Evolutionary conservation across 2,113 vertebrate species (phyloP).

Genomic region (Ursus arctos): DNA sequence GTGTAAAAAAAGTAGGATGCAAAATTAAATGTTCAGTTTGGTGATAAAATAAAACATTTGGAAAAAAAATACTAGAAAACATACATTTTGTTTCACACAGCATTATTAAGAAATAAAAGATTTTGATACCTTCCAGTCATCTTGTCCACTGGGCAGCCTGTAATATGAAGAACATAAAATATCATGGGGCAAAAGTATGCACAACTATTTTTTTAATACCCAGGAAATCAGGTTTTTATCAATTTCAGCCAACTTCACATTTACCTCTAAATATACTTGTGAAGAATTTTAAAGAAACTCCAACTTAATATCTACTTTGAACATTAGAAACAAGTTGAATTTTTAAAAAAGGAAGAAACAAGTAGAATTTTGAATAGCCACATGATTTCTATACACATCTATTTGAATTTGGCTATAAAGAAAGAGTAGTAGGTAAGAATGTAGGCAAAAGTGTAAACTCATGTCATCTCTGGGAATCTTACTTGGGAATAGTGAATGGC

Average conservation of each 20-base stretch:
- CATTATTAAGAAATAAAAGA: background rate
- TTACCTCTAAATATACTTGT: background rate
- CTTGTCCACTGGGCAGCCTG: background rate
- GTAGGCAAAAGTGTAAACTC: background rate
- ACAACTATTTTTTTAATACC: background rate
- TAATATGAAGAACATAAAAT: background rate
- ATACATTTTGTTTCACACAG: background rate
- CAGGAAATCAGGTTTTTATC: background rate
- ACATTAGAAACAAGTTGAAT: slow-evolving; percentile 29
- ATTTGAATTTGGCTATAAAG: background rate
- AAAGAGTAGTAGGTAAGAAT: background rate
- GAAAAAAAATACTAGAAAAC: background rate
- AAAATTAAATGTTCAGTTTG: background rate
- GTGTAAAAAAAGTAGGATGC: background rate
- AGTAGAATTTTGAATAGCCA: background rate
- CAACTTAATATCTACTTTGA: background rate
- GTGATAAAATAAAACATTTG: background rate
- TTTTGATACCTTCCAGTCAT: background rate
- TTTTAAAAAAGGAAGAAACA: background rate
- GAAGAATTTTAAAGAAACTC: background rate
- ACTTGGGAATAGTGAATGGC: background rate
- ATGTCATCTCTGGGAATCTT: background rate
- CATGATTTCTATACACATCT: background rate
- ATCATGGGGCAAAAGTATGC: background rate
- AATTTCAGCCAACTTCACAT: background rate